Percentiles rank a stretch among this genome's conserved stretches.
These are phyloP conservation scores for Tetragonula clypearis DNA, from an alignment of 1,140 invertebrate genomes.

Conservation along the genomic window DNA sequence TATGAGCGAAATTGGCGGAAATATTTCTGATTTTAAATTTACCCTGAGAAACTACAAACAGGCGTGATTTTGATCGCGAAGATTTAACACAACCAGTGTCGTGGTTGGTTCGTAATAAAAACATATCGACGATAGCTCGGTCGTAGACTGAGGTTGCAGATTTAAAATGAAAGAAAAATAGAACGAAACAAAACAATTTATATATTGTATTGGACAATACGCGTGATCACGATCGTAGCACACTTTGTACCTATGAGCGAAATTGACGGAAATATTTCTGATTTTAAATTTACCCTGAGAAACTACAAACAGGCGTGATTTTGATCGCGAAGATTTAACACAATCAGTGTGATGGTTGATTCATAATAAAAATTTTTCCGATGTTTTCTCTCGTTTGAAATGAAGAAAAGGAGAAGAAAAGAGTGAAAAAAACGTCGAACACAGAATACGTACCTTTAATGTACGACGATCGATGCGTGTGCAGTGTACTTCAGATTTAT, in stretches of 20 bases:
- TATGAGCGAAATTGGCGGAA: not conserved
- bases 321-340: no score
- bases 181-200: not conserved
- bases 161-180: not conserved
- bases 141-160: not conserved
- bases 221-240: not conserved
- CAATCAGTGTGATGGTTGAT: not conserved
- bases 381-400: not conserved
- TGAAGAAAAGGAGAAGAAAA: not conserved
- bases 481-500: not conserved
- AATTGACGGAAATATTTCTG: not conserved
- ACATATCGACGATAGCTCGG: not conserved
- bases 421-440: not conserved
- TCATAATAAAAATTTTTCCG: not conserved
- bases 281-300: not conserved
- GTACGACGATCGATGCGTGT: no score
- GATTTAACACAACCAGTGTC: no score
- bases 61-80: no score
- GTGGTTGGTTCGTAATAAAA: slow-evolving; percentile 1
- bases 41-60: not conserved
- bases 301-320: not conserved
- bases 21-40: slow-evolving; percentile 11
- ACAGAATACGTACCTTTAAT: no score
- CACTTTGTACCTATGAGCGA: not conserved
- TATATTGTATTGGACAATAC: not conserved